Conservation (phyloP, 2,888 invertebrate genomes). For the Lasioglossum oenotherae region DNA sequence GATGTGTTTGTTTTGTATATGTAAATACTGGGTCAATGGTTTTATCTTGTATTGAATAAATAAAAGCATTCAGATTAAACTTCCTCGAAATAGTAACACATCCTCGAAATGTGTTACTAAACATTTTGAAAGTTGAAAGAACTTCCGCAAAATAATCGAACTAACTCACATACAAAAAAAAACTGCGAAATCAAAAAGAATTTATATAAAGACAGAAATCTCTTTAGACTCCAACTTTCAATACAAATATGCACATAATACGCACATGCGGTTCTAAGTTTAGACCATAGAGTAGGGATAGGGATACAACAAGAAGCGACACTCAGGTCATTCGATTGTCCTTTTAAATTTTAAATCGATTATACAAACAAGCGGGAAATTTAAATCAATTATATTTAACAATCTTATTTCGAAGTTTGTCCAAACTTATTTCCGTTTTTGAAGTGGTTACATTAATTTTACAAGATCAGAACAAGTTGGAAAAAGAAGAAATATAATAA, state of each 20-base stretch:
- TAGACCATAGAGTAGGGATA: neutral
- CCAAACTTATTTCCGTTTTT: too few relatives aligned
- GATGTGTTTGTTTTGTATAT: neutral
- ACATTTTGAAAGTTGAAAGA: slow-evolving; percentile 19
- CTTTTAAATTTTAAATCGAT: too few relatives aligned
- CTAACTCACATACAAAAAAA: neutral
- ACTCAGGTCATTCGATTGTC: too few relatives aligned
- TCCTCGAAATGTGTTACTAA: neutral
- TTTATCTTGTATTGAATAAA: slow-evolving; percentile 1
- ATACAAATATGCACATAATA: neutral
- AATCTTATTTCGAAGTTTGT: too few relatives aligned
- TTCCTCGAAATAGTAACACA: neutral
- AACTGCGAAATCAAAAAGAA: neutral
- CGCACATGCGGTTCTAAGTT: neutral
- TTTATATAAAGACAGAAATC: neutral
- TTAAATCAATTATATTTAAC: too few relatives aligned
- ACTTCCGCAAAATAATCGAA: neutral
- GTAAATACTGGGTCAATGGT: neutral
- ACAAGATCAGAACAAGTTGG: too few relatives aligned
- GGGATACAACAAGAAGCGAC: too few relatives aligned
- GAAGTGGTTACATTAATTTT: too few relatives aligned
- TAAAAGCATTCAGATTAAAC: neutral
- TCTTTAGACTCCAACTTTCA: neutral
- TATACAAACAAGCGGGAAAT: too few relatives aligned
- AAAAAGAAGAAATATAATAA: too few relatives aligned